Base-by-base conservation (phyloP, 2,888 invertebrate genomes). In the Cheiracanthium punctorium region DNA sequence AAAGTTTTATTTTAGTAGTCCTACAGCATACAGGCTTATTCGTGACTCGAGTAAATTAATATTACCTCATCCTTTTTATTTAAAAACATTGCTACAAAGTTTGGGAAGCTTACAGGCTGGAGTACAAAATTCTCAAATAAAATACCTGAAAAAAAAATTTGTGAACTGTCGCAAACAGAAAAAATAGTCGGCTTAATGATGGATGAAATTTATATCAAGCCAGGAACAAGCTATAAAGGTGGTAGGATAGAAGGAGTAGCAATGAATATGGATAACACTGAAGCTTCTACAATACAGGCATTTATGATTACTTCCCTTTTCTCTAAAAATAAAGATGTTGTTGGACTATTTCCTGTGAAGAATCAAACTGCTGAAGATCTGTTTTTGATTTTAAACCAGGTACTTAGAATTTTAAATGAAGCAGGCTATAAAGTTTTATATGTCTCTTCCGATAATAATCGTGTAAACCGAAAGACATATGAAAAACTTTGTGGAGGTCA, bases 271-370 rank as follows among this genome's bases (percentile, higher is more conserved):
- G 14, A 2, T 10, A 48, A 17, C 48, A 17, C n/a, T 17, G 48
- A 10, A 17, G 48, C 48, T 48, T 10, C 37, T 7, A 37, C 37
- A 37, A 37, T 37, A 48, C 48, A 48, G 48, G 48, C n/a, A 2
- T n/a, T 48, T 10, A 48, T 17, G 17, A 12, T n/a, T 7, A 48
- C 73, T 0, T 24, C 52, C 12, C 12, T 64, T 10, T 74, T 74
- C 17, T 74, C 74, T 0, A 74, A 74, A 74, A 58, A 74, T n/a
- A 74, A 74, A 74, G 74, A 74, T 52, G 58, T 58, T 0, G 24
- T 74, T 30, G 52, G 41, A 5, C 4, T 74, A 17, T 74, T 74
- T 74, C 74, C 74, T n/a, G 58, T 74, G 0, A 52, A 74, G 29
- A 74, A 74, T 29, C 29, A 28, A 20, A 75, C 58, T 20, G 64